Conservation (phyloP, 2,797 vertebrate species). For the Triplophysa yarkandensis region DNA sequence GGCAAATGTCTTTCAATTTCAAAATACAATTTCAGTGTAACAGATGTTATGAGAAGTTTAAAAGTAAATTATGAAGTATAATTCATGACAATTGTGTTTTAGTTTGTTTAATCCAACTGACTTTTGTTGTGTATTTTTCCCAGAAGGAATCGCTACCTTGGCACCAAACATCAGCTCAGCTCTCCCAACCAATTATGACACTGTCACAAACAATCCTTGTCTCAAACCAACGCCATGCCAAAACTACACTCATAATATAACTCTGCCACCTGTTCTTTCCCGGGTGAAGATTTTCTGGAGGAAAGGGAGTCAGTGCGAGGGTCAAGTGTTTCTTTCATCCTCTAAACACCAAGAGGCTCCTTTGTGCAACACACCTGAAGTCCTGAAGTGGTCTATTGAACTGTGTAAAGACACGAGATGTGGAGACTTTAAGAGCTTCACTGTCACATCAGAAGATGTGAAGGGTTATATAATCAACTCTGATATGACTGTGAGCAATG, state of each 20-base stretch:
- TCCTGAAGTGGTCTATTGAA: fast-evolving
- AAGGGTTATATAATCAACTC: background rate
- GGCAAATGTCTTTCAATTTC: too few species aligned
- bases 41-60: too few species aligned
- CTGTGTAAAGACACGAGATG: conserved; percentile 60
- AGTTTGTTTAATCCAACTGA: background rate
- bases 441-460: fast-evolving
- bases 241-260: fast-evolving
- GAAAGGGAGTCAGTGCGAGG: conserved; percentile 43
- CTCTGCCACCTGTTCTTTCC: fast-evolving
- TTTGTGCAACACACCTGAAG: background rate
- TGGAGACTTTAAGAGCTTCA: fast-evolving
- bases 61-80: too few species aligned
- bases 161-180: fast-evolving
- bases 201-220: fast-evolving
- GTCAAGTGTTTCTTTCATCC: background rate
- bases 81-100: background rate
- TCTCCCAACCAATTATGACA: too few species aligned
- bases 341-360: fast-evolving
- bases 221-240: background rate
- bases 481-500: fast-evolving
- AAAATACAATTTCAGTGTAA: too few species aligned
- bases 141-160: background rate
- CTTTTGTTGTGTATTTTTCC: background rate
- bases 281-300: conserved; percentile 6